These are phyloP conservation scores for Rhinolophus ferrumequinum DNA, from an alignment of 2,113 vertebrate genomes.

Conservation along the genomic window DNA sequence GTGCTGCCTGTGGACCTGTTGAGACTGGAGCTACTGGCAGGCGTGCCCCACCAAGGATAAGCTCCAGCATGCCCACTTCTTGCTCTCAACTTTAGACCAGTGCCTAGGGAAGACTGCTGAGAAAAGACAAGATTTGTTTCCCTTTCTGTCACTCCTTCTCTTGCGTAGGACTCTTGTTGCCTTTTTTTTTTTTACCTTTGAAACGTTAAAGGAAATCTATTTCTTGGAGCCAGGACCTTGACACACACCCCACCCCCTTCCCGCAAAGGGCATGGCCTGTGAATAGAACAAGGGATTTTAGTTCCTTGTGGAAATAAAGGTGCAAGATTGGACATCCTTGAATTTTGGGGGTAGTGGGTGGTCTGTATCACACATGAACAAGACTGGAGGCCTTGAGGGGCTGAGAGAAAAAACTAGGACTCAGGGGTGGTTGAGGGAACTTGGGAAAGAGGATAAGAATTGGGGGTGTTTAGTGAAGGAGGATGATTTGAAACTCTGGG, in stretches of 20 bases:
- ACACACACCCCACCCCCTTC: rapidly evolving
- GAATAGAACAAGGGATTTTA: background rate
- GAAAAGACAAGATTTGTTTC: background rate
- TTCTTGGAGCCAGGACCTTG: background rate
- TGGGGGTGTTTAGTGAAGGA: background rate
- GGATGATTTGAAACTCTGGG: background rate
- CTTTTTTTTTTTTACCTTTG: background rate
- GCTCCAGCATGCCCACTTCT: background rate
- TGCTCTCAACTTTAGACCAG: background rate
- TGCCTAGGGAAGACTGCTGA: background rate
- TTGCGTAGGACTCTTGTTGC: background rate
- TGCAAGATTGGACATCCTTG: background rate
- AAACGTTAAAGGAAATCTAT: background rate
- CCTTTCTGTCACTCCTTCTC: background rate
- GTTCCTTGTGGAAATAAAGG: background rate
- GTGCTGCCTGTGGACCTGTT: background rate
- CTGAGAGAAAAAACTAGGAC: background rate
- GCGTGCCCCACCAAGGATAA: rapidly evolving
- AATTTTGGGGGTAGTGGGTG: rapidly evolving
- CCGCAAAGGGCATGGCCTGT: background rate
- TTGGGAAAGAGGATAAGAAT: background rate
- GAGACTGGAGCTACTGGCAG: background rate
- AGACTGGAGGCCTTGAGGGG: background rate
- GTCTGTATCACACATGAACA: background rate
- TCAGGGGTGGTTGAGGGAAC: background rate